These are phyloP conservation scores for Caenorhabditis sulstoni DNA, from an alignment of 2,888 invertebrate species.

Conservation along the genomic window DNA sequence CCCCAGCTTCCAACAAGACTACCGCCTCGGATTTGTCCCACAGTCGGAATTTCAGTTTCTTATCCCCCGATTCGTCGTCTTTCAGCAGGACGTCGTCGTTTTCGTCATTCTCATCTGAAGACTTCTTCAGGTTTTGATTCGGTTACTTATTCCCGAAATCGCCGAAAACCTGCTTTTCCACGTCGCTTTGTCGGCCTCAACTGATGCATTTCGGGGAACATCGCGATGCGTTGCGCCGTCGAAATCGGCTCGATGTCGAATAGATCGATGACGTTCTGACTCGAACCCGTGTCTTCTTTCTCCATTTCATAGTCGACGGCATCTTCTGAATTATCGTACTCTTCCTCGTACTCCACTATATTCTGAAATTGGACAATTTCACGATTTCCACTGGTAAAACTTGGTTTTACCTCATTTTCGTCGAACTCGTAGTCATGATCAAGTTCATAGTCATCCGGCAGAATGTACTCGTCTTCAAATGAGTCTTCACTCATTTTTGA, in stretches of 20 bases:
- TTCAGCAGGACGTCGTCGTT: background rate
- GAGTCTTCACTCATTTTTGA: too few species aligned
- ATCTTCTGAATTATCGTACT: background rate
- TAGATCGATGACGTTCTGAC: background rate
- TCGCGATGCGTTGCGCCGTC: background rate
- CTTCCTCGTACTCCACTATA: too few species aligned
- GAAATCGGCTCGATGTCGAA: background rate
- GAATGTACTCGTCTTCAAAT: too few species aligned
- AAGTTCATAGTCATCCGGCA: too few species aligned
- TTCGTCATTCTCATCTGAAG: too few species aligned
- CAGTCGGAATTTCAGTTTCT: background rate
- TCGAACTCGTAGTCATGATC: too few species aligned
- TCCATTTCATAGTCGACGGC: background rate
- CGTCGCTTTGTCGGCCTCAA: background rate
- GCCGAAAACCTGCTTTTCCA: too few species aligned
- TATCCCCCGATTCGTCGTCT: background rate
- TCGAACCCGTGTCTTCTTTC: background rate
- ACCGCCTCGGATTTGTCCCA: background rate
- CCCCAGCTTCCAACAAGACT: background rate
- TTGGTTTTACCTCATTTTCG: too few species aligned
- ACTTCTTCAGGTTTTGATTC: too few species aligned
- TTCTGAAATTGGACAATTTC: too few species aligned
- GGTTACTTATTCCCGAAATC: too few species aligned
- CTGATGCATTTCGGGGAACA: constrained; percentile 23
- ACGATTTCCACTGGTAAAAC: too few species aligned